Evolutionary conservation across 2,113 vertebrate genomes (phyloP).

Genomic region (Etia nguti): DNA sequence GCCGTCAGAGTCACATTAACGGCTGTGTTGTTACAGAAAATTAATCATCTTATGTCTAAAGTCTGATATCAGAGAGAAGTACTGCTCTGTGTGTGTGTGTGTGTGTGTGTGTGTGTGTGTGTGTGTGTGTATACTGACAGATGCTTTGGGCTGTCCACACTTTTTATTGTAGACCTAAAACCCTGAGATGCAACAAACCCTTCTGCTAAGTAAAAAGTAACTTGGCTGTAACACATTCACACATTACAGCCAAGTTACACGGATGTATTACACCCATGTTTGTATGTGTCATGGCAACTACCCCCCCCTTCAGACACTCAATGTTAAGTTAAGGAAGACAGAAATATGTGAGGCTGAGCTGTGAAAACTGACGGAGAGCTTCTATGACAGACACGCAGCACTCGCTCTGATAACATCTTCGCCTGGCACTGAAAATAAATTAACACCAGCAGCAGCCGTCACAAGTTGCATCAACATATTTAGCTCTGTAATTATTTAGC

Average conservation of each 20-base stretch:
- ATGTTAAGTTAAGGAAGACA: neutral
- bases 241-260: neutral
- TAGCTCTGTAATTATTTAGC: neutral
- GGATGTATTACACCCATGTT: neutral
- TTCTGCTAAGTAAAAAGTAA: neutral
- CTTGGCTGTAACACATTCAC: neutral
- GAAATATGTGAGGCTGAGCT: neutral
- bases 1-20: neutral
- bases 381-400: neutral
- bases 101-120: neutral
- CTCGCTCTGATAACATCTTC: neutral
- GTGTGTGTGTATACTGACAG: too few species aligned
- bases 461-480: neutral
- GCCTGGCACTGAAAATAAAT: neutral
- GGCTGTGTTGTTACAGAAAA: neutral
- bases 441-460: neutral
- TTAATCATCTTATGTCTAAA: neutral
- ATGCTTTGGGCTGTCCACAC: neutral
- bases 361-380: neutral
- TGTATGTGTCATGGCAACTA: neutral
- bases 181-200: neutral
- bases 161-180: neutral
- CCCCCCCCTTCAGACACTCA: accelerated
- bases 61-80: neutral
- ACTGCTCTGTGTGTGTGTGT: neutral